Evolutionary conservation across 2,888 invertebrate genomes (phyloP).

Genomic region (Alentia gelatinosa): DNA sequence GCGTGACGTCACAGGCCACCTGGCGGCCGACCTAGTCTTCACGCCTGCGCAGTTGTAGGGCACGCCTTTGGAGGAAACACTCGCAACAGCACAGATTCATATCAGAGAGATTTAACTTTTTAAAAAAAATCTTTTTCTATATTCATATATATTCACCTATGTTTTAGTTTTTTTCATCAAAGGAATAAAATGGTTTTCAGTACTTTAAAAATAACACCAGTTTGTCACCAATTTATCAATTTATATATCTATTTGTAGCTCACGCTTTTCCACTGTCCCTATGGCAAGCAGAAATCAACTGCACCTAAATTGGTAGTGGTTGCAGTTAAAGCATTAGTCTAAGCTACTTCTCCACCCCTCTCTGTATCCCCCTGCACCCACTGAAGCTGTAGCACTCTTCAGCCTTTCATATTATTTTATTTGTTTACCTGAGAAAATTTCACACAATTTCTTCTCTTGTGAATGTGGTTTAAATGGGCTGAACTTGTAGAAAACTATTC

Average conservation of each 20-base stretch:
- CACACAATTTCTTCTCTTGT: neutral
- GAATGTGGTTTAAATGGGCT: neutral
- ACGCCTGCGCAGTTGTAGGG: neutral
- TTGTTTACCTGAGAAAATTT: neutral
- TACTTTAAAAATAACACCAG: too few species aligned
- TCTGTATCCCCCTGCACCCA: slow-evolving; percentile 32
- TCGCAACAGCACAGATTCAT: slow-evolving; percentile 22
- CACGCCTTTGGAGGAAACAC: slow-evolving; percentile 38
- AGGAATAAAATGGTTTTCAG: too few species aligned
- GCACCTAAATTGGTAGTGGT: slow-evolving; percentile 32
- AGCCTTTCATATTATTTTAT: neutral
- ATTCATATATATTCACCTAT: neutral
- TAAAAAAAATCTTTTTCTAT: neutral
- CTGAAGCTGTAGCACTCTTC: slow-evolving; percentile 33
- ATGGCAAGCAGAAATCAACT: slow-evolving; percentile 2
- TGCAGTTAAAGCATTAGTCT: slow-evolving; percentile 22
- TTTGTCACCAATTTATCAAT: neutral
- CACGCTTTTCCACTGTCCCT: slow-evolving; percentile 23
- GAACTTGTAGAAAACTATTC: neutral
- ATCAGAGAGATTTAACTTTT: neutral
- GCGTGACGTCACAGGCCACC: neutral
- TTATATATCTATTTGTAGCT: neutral
- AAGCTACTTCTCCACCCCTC: neutral
- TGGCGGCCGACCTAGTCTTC: too few species aligned
- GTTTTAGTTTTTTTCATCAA: neutral